Base-by-base conservation (phyloP, 2,888 invertebrate genomes). In the Cephus spinipes region DNA sequence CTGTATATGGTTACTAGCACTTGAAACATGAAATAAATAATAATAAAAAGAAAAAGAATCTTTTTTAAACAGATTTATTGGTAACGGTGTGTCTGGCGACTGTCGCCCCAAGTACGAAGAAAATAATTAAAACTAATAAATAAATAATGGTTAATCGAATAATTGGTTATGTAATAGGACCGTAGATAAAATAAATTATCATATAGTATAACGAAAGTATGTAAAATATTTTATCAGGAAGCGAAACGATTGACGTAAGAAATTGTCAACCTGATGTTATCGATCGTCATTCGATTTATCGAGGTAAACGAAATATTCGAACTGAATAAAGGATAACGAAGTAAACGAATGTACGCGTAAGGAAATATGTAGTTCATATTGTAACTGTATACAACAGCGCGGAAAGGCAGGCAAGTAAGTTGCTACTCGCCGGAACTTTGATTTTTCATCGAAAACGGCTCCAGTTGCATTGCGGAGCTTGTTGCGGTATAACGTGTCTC, bases 381-480 rank as follows among this genome's bases (percentile, higher is more conserved):
- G 55, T 55, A 55, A 55, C 23, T 23, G 55, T 23, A 55, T 55
- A 55, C 23, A 55, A 55, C 23, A 3, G 55, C 23, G 23, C 55
- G 55, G 23, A 55, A 55, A 55, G 23, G 55, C 55, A 55, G 2
- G 1, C 55, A 15, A 55, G 6, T 55, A 55, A 55, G 55, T 9
- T 23, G 23, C 9, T 55, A 3, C 33, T 35, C 74, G 68, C 77
- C 77, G 77, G 77, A 77, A 77, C 77, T 75, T 40, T 36, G 74
- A 55, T 75, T 75, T 77, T 77, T 74, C 74, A 71, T 36, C 35
- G 75, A 77, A 77, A 77, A n/a, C 33, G 23, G 74, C 73, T 75
- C 77, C 75, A 75, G 69, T 77, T 75, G 71, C 75, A 71, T 69
- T 15, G 75, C 77, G 77, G 77, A 69, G 74, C 75, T 36, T 75